Base-by-base conservation (phyloP, 1,140 invertebrate species). In the Drosophila aff. region DNA sequence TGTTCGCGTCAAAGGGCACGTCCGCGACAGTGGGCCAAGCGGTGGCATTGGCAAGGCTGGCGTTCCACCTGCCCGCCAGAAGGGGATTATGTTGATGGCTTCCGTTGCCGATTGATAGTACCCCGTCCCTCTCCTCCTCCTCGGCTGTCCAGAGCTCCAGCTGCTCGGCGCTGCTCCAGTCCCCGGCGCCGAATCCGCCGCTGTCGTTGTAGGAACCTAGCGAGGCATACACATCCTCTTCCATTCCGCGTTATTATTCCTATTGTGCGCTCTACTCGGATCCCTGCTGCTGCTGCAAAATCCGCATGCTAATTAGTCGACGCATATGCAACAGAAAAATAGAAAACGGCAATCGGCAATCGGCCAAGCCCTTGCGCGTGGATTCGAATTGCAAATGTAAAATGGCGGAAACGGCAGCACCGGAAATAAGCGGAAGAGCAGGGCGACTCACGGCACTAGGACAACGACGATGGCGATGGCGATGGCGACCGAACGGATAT, bases 1-100 rank as follows among this genome's bases (percentile, higher is more conserved):
- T 96, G 85, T 95, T 94, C 50, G 94, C 87, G 47, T 94, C 92
- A 40, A 92, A 73, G 28, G 81, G 57, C 8, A 65, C 53, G 33
- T 67, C 69, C n/a, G 47, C 28, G 2, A 46, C 16, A 41, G 46
- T 26, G 60, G 23, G n/a, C 40, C 26, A 55, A 26, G 28, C 43
- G 59, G 44, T 75, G 36, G 41, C 43, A 67, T 85, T 90, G 58
- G 31, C 58, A 13, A 33, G 53, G 62, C 49, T 79, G 21, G 26
- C 21, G 80, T 75, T 89, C 78, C 68, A 83, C 57, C 73, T 66
- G 44, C 43, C 73, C 44, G 26, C 23, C 10, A 21, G 47, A 16
- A 33, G 33, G 11, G 71, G 64, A 46, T 84, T 73, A 40, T 58
- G 69, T 15, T 47, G 55, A 52, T 55, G 43, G 57, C 65, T 79